Evolutionary conservation across 2,888 invertebrate species (phyloP).

Genomic region (Aquatica leii): DNA sequence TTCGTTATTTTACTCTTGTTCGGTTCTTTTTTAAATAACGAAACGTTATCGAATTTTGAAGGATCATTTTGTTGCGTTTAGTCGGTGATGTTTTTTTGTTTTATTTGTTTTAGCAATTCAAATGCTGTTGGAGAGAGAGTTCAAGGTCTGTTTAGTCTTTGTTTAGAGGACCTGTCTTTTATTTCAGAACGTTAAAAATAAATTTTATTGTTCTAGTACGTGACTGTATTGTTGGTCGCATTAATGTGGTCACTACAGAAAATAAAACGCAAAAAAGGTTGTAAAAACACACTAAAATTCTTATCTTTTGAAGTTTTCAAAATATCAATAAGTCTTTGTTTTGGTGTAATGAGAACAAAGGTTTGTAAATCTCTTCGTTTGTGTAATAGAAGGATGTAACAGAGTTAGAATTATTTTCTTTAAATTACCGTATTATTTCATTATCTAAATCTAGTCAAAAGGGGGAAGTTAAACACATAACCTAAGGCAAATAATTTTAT

Average conservation of each 20-base stretch:
- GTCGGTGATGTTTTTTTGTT: neutral
- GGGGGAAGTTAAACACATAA: slow-evolving; percentile 30
- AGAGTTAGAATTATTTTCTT: neutral
- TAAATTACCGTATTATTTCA: slow-evolving; percentile 10
- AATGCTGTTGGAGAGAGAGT: neutral
- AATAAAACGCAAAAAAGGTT: slow-evolving; percentile 18
- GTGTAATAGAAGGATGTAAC: no score
- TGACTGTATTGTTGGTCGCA: slow-evolving; percentile 12
- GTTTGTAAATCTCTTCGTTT: slow-evolving; percentile 1
- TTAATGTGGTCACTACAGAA: slow-evolving; percentile 14
- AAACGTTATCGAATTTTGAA: neutral
- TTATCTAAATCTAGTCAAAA: slow-evolving; percentile 24
- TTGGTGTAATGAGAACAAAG: slow-evolving; percentile 14
- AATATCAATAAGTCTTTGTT: slow-evolving; percentile 1
- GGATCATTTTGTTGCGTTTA: neutral
- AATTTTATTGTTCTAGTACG: slow-evolving; percentile 10
- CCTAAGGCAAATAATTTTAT: slow-evolving; percentile 30
- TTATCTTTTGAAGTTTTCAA: slow-evolving; percentile 16
- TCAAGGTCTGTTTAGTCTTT: slow-evolving; percentile 5
- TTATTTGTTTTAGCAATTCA: neutral
- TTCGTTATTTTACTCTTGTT: slow-evolving; percentile 1
- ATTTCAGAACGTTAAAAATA: slow-evolving; percentile 5
- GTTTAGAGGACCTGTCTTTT: slow-evolving; percentile 3
- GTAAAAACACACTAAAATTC: slow-evolving; percentile 21
- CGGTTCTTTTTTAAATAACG: slow-evolving; percentile 16